Evolutionary conservation across 2,113 vertebrate species (phyloP).

Genomic region (Paralichthys olivaceus): DNA sequence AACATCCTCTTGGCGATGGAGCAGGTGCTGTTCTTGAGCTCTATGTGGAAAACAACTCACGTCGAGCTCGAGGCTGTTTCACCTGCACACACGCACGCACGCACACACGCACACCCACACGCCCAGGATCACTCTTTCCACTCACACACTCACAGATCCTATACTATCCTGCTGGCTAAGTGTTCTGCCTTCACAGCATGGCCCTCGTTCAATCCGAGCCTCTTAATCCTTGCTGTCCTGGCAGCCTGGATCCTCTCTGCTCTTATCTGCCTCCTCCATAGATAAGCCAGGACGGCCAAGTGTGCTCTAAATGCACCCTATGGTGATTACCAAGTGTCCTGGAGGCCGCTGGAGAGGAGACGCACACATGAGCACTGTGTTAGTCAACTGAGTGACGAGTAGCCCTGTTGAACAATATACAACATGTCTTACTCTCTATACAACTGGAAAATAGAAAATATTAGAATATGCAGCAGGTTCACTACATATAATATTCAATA

Average conservation of each 20-base stretch:
- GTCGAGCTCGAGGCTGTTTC: conserved; percentile 18
- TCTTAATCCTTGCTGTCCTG: conserved; percentile 69
- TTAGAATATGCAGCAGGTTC: neutral
- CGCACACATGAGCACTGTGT: neutral
- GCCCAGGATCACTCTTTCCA: conserved; percentile 12
- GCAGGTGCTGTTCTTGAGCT: conserved; percentile 10
- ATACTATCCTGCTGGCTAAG: conserved; percentile 54
- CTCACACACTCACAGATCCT: conserved; percentile 29
- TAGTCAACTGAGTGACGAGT: neutral
- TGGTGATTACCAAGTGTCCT: conserved; percentile 56
- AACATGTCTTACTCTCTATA: too few species aligned
- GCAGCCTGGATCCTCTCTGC: conserved; percentile 64
- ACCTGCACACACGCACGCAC: conserved; percentile 15
- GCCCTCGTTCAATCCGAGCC: conserved; percentile 68
- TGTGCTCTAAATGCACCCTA: conserved; percentile 52
- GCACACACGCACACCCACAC: conserved; percentile 3
- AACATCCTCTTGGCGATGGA: neutral
- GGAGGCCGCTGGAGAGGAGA: conserved; percentile 38
- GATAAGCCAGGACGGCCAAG: conserved; percentile 70
- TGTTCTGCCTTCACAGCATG: conserved; percentile 57
- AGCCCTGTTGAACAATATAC: too few species aligned
- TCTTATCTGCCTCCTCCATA: conserved; percentile 72
- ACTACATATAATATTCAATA: neutral
- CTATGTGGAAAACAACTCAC: conserved; percentile 3
- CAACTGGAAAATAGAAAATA: too few species aligned